Conservation (phyloP, 2,888 invertebrate species). For the Toxonevra muliebris region DNA sequence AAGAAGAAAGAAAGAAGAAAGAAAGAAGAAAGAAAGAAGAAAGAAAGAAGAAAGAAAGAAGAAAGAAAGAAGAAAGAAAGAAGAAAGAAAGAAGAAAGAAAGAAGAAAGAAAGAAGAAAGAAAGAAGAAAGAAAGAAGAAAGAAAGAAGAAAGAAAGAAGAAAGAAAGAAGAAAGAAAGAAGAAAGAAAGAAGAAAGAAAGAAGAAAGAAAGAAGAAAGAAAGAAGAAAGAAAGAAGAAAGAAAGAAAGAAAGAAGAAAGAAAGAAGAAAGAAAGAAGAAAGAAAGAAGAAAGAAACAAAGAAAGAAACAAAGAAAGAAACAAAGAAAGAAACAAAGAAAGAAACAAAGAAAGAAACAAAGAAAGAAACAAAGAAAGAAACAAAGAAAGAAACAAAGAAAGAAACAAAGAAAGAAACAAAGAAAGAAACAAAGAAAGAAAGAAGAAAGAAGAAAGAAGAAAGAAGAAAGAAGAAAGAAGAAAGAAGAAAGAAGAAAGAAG, state of each 20-base stretch:
- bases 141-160: background rate
- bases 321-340: constrained; percentile 8
- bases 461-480: background rate
- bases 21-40: constrained; percentile 11
- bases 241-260: background rate
- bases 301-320: constrained; percentile 36
- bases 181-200: background rate
- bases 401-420: constrained; percentile 15
- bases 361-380: constrained; percentile 35
- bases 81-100: background rate
- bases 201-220: background rate
- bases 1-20: constrained; percentile 33
- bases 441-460: constrained; percentile 3
- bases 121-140: background rate
- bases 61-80: background rate
- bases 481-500: too few species aligned
- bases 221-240: background rate
- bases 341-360: background rate
- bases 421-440: background rate
- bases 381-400: constrained; percentile 36
- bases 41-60: constrained; percentile 35
- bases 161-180: background rate
- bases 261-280: constrained; percentile 32
- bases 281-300: constrained; percentile 7
- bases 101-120: background rate